phyloP scores from a whole-genome alignment of 1,140 invertebrate genomes.

The Trichogramma pretiosum region DNA sequence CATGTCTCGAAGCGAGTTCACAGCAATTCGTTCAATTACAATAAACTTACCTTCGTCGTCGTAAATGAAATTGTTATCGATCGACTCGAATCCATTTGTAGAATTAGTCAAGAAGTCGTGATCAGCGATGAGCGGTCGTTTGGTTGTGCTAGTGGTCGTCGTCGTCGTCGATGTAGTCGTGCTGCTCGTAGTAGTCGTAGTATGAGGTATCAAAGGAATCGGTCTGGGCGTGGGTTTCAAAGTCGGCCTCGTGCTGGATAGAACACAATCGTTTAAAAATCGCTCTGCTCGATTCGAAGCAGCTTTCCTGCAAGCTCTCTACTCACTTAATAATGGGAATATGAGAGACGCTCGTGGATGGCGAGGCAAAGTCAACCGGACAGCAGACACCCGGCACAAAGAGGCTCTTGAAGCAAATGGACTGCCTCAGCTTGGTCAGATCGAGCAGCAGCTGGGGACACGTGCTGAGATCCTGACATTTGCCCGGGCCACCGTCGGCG shows the following conservation, averaged over 20 bases:
- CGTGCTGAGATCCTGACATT: conserved; percentile 78
- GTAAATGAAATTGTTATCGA: conserved; percentile 40
- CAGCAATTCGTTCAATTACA: neutral
- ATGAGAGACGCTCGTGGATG: too few species aligned
- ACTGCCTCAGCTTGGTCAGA: conserved; percentile 70
- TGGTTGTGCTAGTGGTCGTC: conserved; percentile 20
- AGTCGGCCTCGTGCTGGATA: neutral
- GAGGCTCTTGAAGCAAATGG: conserved; percentile 83
- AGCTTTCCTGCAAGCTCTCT: too few species aligned
- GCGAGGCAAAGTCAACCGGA: too few species aligned
- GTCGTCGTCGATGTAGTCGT: conserved; percentile 23
- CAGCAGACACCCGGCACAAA: conserved; percentile 89
- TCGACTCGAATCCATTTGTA: conserved; percentile 22
- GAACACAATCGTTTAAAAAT: too few species aligned
- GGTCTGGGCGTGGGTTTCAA: conserved; percentile 35
- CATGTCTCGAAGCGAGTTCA: neutral
- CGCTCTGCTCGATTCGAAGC: too few species aligned
- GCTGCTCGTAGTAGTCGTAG: conserved; percentile 22
- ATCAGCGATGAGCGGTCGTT: conserved; percentile 5
- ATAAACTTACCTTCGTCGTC: conserved; percentile 34
- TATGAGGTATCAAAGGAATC: conserved; percentile 35
- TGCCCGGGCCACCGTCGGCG: conserved; percentile 66
- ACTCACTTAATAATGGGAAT: too few species aligned
- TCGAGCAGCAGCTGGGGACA: conserved; percentile 81
- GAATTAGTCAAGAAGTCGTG: conserved; percentile 24